A percentile compares a stretch with the other conserved stretches of the same genome.
Evolutionary conservation across 2,888 invertebrate species (phyloP).

Genomic region (Drosophila rellima): DNA sequence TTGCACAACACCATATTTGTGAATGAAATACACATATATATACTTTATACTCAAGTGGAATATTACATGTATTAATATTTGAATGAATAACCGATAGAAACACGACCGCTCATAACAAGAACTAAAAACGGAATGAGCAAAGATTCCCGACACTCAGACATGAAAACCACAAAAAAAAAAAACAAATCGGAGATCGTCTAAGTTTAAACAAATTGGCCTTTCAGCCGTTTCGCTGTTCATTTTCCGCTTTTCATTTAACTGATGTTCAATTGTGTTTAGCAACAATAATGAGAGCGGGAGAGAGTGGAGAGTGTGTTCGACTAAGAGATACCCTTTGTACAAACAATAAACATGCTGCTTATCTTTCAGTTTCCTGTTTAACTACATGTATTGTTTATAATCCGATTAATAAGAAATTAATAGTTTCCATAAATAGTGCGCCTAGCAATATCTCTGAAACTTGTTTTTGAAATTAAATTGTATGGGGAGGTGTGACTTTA

Average conservation of each 20-base stretch:
- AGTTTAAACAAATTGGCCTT: slow-evolving; percentile 30
- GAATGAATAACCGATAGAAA: slow-evolving; percentile 11
- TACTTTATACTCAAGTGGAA: not conserved
- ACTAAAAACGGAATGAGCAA: slow-evolving; percentile 36
- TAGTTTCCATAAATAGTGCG: slow-evolving; percentile 1
- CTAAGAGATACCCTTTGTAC: not conserved
- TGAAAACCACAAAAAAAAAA: slow-evolving; percentile 20
- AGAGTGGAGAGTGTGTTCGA: not conserved
- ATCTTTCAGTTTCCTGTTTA: not conserved
- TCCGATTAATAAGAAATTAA: not conserved
- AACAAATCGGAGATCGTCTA: slow-evolving; percentile 20
- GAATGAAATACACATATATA: slow-evolving; percentile 1
- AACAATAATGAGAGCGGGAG: slow-evolving; percentile 2
- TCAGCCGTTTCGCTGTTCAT: slow-evolving; percentile 24
- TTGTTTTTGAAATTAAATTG: not conserved
- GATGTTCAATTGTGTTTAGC: slow-evolving; percentile 23
- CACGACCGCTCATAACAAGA: slow-evolving; percentile 39
- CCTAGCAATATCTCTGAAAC: not conserved
- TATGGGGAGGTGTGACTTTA: not conserved
- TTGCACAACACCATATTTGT: slow-evolving; percentile 10
- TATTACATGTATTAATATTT: slow-evolving; percentile 6
- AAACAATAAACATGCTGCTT: slow-evolving; percentile 1
- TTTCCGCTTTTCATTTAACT: slow-evolving; percentile 36
- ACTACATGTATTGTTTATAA: not conserved
- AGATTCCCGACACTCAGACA: slow-evolving; percentile 19